phyloP scores from a whole-genome alignment of 2,888 invertebrate species.

The Hipparchia semele region DNA sequence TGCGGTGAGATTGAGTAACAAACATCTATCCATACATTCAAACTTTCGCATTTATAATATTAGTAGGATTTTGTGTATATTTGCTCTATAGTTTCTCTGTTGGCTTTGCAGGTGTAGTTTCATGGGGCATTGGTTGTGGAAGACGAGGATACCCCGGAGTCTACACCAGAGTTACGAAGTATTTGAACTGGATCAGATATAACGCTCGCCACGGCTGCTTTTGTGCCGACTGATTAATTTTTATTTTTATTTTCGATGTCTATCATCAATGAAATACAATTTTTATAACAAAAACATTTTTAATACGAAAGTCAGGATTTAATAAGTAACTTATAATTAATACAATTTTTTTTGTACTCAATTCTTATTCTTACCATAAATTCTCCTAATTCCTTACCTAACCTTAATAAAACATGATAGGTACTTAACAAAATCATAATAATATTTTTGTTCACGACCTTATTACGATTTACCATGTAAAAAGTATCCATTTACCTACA shows the following conservation, averaged over 20 bases:
- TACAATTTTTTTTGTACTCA: background rate
- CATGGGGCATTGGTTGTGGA: slow-evolving; percentile 95
- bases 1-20: too few relatives aligned
- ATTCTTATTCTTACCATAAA: too few relatives aligned
- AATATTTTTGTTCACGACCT: background rate
- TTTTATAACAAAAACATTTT: background rate
- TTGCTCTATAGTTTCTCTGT: background rate
- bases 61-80: too few relatives aligned
- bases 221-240: slow-evolving; percentile 80
- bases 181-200: slow-evolving; percentile 90
- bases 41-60: too few relatives aligned
- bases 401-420: too few relatives aligned
- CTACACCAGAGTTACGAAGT: slow-evolving; percentile 91
- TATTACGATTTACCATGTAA: background rate
- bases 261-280: background rate
- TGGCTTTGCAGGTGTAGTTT: slow-evolving; percentile 85
- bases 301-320: background rate
- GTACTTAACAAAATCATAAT: background rate
- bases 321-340: background rate
- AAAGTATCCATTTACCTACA: too few relatives aligned
- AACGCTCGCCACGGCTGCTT: slow-evolving; percentile 91
- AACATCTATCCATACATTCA: too few relatives aligned
- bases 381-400: too few relatives aligned
- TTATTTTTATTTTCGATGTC: background rate
- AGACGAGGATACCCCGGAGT: slow-evolving; percentile 93